These are phyloP conservation scores for Drosophila pruinosa DNA, from an alignment of 1,140 invertebrate species.

Conservation along the genomic window DNA sequence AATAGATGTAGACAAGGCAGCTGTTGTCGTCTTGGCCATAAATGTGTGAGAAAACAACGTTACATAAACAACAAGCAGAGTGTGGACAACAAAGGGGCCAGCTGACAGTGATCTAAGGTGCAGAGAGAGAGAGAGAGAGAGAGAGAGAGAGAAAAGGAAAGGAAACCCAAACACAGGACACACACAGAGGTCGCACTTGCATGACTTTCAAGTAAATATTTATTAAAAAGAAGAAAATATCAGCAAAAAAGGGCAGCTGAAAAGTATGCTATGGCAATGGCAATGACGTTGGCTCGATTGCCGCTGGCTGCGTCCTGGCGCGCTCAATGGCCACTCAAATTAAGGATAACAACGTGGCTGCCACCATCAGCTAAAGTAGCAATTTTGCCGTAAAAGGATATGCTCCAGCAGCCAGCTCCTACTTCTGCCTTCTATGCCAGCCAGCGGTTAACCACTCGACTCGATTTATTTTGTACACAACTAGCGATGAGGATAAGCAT, in stretches of 20 bases:
- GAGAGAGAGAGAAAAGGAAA: background rate
- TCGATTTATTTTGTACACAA: slow-evolving; percentile 80
- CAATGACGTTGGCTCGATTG: background rate
- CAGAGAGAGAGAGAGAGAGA: background rate
- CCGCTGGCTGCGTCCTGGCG: slow-evolving; percentile 13
- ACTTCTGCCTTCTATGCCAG: background rate
- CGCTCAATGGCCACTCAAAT: slow-evolving; percentile 77
- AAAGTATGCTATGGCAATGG: slow-evolving; percentile 25
- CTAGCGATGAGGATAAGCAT: slow-evolving; percentile 38
- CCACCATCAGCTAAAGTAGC: slow-evolving; percentile 59
- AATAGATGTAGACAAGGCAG: slow-evolving; percentile 24
- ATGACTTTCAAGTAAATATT: slow-evolving; percentile 69
- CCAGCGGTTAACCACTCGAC: slow-evolving; percentile 74
- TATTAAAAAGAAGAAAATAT: slow-evolving; percentile 52
- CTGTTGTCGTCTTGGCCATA: slow-evolving; percentile 9
- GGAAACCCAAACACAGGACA: slow-evolving; percentile 23
- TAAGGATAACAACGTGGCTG: slow-evolving; percentile 72
- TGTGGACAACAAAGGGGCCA: slow-evolving; percentile 17
- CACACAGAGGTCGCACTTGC: slow-evolving; percentile 35
- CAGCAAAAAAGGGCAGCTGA: background rate
- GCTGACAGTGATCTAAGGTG: slow-evolving; percentile 55
- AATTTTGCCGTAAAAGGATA: slow-evolving; percentile 64
- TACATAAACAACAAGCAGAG: slow-evolving; percentile 44
- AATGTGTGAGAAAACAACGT: slow-evolving; percentile 48
- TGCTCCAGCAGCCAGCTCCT: slow-evolving; percentile 7